Base-by-base conservation (phyloP, 2,888 invertebrate genomes). In the Mylabris sibirica region DNA sequence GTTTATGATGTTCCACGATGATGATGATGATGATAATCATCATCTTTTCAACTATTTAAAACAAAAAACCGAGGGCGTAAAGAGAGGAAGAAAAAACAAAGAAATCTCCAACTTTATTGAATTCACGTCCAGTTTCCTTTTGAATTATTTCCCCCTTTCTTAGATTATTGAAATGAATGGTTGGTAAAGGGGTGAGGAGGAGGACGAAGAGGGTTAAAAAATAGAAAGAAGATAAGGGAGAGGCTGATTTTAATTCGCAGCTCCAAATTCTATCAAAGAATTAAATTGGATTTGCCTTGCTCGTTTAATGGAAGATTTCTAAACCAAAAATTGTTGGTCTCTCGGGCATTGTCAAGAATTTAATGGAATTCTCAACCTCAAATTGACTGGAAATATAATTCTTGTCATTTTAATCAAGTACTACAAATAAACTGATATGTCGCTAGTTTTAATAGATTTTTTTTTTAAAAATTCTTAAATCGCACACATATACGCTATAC, bases 1-100 rank as follows among this genome's bases (percentile, higher is more conserved):
- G 79, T 82, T 81, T 81, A 82, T 80, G 78, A 79, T 77, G 74
- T 75, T 77, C 68, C 75, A 59, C 71, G 77, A 77, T 78, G 77
- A 77, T 78, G 75, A 53, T n/a, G n/a, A n/a, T n/a, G n/a, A n/a
- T n/a, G n/a, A n/a, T n/a, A n/a, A n/a, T n/a, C n/a, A n/a, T 77
- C 76, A 76, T 77, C 76, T 76, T 77, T 77, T 78, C 77, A 78
- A 79, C 78, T 77, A 78, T 78, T 76, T 70, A 72, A 77, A 74
- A 78, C 74, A 38, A n/a, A 44, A 44, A 44, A n/a, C n/a, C 12
- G n/a, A 8, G 3, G 3, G 3, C 3, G 14, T 38, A 38, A 38
- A 14, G 12, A 38, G 38, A 38, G 3, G 3, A 38, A 12, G 12
- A 35, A 8, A 35, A 9, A 35, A 35, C 35, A 35, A 12, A 38